phyloP scores from a whole-genome alignment of 2,797 vertebrate genomes.

The Xiphorhynchus erythropygius region DNA sequence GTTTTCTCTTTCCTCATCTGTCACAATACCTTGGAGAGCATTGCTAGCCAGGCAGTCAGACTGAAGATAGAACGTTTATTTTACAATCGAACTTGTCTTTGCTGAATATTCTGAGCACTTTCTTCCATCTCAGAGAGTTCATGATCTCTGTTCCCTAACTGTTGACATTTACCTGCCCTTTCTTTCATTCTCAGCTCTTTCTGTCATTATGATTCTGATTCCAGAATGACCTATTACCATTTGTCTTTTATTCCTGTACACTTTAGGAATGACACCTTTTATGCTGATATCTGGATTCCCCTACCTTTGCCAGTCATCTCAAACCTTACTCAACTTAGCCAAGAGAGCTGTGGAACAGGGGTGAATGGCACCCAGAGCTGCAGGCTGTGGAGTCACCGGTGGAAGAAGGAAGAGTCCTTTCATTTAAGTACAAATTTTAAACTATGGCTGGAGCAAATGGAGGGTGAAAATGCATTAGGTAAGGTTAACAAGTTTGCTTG shows the following conservation, averaged over 20 bases:
- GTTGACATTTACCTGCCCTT: constrained; percentile 71
- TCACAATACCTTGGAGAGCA: background rate
- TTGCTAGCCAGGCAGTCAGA: background rate
- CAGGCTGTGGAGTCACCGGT: background rate
- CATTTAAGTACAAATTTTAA: constrained; percentile 15
- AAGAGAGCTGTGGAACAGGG: background rate
- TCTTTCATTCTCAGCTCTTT: constrained; percentile 50
- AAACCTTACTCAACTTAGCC: background rate
- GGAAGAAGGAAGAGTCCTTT: background rate
- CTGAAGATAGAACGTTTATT: constrained; percentile 39
- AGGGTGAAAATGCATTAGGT: constrained; percentile 47
- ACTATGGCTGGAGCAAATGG: constrained; percentile 23
- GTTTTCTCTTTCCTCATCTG: background rate
- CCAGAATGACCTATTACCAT: constrained; percentile 49
- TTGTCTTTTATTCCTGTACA: constrained; percentile 38
- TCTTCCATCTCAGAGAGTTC: constrained; percentile 60
- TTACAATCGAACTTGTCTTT: constrained; percentile 52
- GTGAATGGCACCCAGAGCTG: background rate
- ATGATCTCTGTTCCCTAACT: constrained; percentile 38
- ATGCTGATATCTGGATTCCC: constrained; percentile 6
- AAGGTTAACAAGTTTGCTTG: constrained; percentile 55
- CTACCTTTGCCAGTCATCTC: constrained; percentile 10
- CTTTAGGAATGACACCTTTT: constrained; percentile 46
- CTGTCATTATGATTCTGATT: constrained; percentile 60
- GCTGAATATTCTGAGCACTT: constrained; percentile 54